phyloP scores from a whole-genome alignment of 2,888 invertebrate species.

The Odontomyia ornata region DNA sequence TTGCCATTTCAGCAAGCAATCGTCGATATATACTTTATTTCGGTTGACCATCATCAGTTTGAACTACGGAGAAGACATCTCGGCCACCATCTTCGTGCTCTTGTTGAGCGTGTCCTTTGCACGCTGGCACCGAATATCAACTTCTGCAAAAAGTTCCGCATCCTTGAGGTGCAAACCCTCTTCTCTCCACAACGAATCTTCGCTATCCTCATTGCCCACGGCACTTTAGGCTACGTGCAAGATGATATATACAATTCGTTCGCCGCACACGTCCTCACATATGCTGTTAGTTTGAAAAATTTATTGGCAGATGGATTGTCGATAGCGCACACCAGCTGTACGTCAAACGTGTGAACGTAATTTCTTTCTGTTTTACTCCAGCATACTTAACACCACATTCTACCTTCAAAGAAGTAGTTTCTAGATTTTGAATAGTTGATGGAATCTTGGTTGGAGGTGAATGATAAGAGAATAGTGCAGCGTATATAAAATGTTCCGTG shows the following conservation, averaged over 20 bases:
- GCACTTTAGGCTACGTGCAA: constrained; percentile 28
- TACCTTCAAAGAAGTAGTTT: background rate
- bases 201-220: constrained; percentile 20
- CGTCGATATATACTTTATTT: background rate
- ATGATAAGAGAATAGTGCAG: too few relatives aligned
- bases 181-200: background rate
- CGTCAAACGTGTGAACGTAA: constrained; percentile 44
- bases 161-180: background rate
- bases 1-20: constrained; percentile 12
- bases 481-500: too few relatives aligned
- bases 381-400: constrained; percentile 23
- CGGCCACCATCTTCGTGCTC: background rate
- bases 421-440: background rate
- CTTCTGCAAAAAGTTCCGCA: background rate
- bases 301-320: constrained; percentile 45
- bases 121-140: background rate
- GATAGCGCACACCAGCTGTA: constrained; percentile 40
- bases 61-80: background rate
- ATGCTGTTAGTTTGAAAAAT: constrained; percentile 46
- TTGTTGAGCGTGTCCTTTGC: background rate
- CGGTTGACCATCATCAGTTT: constrained; percentile 26
- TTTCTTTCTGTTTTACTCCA: constrained; percentile 39
- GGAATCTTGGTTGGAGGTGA: background rate
- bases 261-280: constrained; percentile 34
- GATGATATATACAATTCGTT: constrained; percentile 15